These are phyloP conservation scores for Neodon shergylaensis DNA, from an alignment of 2,113 vertebrate species.

Conservation along the genomic window DNA sequence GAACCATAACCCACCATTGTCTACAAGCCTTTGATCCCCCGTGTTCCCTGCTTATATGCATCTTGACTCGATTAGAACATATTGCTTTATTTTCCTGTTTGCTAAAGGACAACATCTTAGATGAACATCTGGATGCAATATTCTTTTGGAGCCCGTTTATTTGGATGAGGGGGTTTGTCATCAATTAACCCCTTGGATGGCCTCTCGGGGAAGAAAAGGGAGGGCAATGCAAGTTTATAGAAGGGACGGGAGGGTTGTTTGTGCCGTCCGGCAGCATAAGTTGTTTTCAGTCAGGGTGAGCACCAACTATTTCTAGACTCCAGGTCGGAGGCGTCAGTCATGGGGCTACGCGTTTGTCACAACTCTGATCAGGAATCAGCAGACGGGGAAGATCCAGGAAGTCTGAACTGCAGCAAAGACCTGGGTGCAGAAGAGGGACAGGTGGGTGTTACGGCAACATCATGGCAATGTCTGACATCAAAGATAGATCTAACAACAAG, in stretches of 20 bases:
- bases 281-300: background rate
- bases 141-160: slow-evolving; percentile 20
- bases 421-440: background rate
- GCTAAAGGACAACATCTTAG: slow-evolving; percentile 61
- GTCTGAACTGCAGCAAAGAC: background rate
- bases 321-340: background rate
- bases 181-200: slow-evolving; percentile 2
- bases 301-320: background rate
- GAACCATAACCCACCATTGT: slow-evolving; percentile 22
- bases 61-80: slow-evolving; percentile 67
- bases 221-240: background rate
- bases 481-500: background rate
- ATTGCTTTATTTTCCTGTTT: slow-evolving; percentile 63
- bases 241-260: background rate
- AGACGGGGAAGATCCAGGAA: background rate
- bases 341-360: background rate
- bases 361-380: background rate
- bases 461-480: background rate
- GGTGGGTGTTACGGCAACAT: too few species aligned
- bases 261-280: background rate
- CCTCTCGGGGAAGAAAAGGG: slow-evolving; percentile 29
- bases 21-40: slow-evolving; percentile 49
- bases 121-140: slow-evolving; percentile 71
- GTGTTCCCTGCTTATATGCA: slow-evolving; percentile 43
- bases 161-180: slow-evolving; percentile 13